Base-by-base conservation (phyloP, 1,140 invertebrate species). In the Oryctes rhinoceros region DNA sequence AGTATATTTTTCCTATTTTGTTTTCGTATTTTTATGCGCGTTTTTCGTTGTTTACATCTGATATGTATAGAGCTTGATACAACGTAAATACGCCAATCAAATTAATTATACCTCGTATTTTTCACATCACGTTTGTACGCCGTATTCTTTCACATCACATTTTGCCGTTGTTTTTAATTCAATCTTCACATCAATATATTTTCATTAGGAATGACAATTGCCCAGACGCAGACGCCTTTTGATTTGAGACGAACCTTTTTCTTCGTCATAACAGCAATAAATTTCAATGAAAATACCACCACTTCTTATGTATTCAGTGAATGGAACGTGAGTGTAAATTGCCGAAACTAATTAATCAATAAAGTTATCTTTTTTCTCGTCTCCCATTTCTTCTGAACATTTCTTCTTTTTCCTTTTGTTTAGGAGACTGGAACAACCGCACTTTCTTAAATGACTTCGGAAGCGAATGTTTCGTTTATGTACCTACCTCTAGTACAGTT, bases 281-380 rank as follows among this genome's bases (percentile, higher is more conserved):
- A 53, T 53, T 15, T 53, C 39, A 44, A 44, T 44, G 9, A n/a
- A 15, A 53, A 53, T 30, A n/a, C n/a, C 4, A n/a, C 13, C 4
- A 53, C 11, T 13, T 53, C 49, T 13, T 53, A 13, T 53, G 13
- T 13, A 53, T 53, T 53, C n/a, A 53, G 0, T 13, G 49, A 53
- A 53, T 53, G 39, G 39, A 44, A 44, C 39, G 39, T 7, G 9
- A 44, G 39, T 44, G 39, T 44, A 44, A 44, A 44, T 44, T 44
- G 5, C 39, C 39, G 18, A 67, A 67, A 4, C 65, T 67, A 67
- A 67, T 67, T 67, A 11, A 67, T 67, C 65, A 67, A 67, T 35
- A 67, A 67, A 53, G 24, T 67, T 35, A 67, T 35, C 9, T 67
- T 24, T 11, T 24, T 11, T 67, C 62, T 67, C 62, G 15, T 67